Percentiles rank a stretch among this genome's conserved stretches.
These are phyloP conservation scores for Calephelis virginiensis DNA, from an alignment of 1,140 invertebrate species.

Conservation along the genomic window DNA sequence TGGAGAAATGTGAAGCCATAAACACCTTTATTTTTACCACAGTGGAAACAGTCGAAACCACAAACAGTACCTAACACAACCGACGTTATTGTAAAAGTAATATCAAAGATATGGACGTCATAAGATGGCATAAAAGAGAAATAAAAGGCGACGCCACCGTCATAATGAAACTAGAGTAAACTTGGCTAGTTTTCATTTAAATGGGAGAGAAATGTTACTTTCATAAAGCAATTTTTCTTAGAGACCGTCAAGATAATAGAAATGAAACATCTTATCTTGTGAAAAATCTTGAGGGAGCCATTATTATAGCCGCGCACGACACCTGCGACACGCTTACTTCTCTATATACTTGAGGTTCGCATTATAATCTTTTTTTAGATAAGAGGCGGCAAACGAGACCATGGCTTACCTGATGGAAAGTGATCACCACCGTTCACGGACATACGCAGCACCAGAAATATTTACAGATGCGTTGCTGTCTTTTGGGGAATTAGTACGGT, in stretches of 20 bases:
- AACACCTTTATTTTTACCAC: no score
- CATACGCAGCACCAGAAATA: no score
- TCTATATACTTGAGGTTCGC: no score
- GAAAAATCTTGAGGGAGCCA: background rate
- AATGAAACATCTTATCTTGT: slow-evolving; percentile 2
- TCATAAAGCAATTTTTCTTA: slow-evolving; percentile 6
- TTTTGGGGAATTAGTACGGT: no score
- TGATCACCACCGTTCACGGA: no score
- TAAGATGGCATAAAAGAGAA: background rate
- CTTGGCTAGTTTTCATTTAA: slow-evolving; percentile 15
- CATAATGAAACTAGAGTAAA: slow-evolving; percentile 11
- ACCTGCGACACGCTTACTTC: background rate
- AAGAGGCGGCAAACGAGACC: no score
- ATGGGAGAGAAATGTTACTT: slow-evolving; percentile 6
- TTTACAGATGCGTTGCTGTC: no score
- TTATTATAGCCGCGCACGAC: background rate
- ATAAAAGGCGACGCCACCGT: background rate
- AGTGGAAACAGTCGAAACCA: no score
- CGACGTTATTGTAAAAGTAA: background rate
- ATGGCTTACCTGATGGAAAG: no score
- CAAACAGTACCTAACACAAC: no score
- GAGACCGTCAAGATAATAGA: slow-evolving; percentile 8
- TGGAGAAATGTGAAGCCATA: no score
- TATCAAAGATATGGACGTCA: background rate
- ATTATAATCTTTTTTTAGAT: no score